Evolutionary conservation across 2,888 invertebrate genomes (phyloP).

Genomic region (Patella caerulea): DNA sequence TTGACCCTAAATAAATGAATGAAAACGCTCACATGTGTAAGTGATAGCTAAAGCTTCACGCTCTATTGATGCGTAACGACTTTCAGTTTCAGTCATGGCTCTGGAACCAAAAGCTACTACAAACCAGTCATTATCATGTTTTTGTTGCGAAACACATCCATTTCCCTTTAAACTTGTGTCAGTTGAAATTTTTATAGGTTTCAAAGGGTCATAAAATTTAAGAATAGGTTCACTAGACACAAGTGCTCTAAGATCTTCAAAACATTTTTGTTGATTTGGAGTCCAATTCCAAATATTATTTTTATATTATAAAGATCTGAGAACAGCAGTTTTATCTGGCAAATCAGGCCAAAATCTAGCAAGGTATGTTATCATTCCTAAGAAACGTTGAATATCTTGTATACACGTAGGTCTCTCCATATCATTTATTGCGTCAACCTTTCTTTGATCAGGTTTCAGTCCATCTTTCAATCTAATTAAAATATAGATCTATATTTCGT

Average conservation of each 20-base stretch:
- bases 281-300: constrained; percentile 6
- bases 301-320: constrained; percentile 15
- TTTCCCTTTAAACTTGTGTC: constrained; percentile 23
- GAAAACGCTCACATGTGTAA: constrained; percentile 27
- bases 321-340: constrained; percentile 6
- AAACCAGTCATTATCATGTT: constrained; percentile 16
- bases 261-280: background rate
- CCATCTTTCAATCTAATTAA: no score
- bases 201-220: constrained; percentile 23
- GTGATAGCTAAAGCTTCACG: constrained; percentile 22
- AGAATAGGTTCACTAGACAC: constrained; percentile 10
- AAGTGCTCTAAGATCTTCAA: background rate
- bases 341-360: constrained; percentile 5
- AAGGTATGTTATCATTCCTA: background rate
- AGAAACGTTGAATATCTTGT: background rate
- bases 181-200: constrained; percentile 18
- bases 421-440: constrained; percentile 3
- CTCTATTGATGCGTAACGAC: constrained; percentile 27
- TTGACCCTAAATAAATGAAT: constrained; percentile 26
- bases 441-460: constrained; percentile 15
- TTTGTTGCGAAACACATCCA: constrained; percentile 25
- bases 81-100: constrained; percentile 21
- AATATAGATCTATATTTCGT: no score
- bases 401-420: background rate
- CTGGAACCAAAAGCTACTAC: constrained; percentile 32